Base-by-base conservation (phyloP, 92 coral and sea anemone genomes). In the Porites evermanni region DNA sequence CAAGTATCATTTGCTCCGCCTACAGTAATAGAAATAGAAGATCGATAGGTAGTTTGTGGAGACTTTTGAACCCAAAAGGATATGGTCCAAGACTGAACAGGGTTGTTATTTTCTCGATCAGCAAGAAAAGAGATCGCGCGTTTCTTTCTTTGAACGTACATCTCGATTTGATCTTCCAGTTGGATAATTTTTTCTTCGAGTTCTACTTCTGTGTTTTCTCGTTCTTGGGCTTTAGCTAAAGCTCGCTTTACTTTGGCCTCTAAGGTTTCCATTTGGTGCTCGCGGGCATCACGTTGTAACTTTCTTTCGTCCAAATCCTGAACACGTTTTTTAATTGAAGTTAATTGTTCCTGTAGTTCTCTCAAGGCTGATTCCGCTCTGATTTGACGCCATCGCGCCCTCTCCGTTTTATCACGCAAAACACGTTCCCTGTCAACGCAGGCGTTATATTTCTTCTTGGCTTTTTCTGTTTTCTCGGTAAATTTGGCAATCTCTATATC, bases 151-250 rank as follows among this genome's bases (percentile, higher is more conserved):
- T 79, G 78, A 52, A 70, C 75, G 20, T 74, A 86, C 80, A 73
- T 44, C 66, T 80, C 93, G 50, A 86, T 81, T 63, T 89, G 72
- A 81, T 90, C 93, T 86, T 90, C 93, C 63, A 90, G 77, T 24
- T 90, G 91, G 18, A 90, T 68, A 29, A 90, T 80, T 75, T 87
- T 70, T 50, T 56, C 81, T 72, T 90, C 93, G 32, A 90, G 77
- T 13, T 63, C 44, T 12, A 73, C 78, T 50, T 90, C 93, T 53
- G 44, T 74, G 59, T 81, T 84, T 75, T 90, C 93, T 21, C 44
- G 70, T 29, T 53, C 72, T 9, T 69, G 91, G 7, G 93, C 91
- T 50, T 70, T 82, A 60, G 70, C 88, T 21, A 80, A 38, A 32
- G 82, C 60, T 7, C 19, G 81, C 54, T 23, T 18, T 12, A 84